Percentiles rank a stretch among this genome's conserved stretches.
These are phyloP conservation scores for Hepsetus odoe DNA, from an alignment of 2,113 vertebrate genomes.

Conservation along the genomic window DNA sequence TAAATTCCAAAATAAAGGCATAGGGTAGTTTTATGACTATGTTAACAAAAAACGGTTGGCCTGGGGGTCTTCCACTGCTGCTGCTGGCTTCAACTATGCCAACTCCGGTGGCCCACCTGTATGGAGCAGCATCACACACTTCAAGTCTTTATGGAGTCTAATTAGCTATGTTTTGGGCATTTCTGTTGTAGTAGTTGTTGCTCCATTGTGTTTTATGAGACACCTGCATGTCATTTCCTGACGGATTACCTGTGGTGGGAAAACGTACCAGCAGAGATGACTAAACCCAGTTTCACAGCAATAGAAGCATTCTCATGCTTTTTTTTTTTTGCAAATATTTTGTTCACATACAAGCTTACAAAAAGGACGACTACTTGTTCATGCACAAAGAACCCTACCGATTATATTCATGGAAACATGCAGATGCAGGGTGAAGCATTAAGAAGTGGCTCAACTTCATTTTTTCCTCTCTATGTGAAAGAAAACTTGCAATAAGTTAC, in stretches of 20 bases:
- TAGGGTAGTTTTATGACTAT: no score
- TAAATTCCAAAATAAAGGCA: no score
- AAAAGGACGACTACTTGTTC: background rate
- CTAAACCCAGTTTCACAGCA: constrained; percentile 17
- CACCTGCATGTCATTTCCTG: constrained; percentile 62
- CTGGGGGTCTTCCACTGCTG: background rate
- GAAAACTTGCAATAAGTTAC: constrained; percentile 11
- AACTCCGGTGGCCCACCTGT: constrained; percentile 10
- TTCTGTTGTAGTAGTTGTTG: constrained; percentile 50
- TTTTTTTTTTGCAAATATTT: background rate
- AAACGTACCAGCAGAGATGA: constrained; percentile 1
- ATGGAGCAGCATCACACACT: constrained; percentile 42
- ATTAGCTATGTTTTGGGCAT: constrained; percentile 47
- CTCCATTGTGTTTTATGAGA: constrained; percentile 48
- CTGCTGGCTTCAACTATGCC: background rate
- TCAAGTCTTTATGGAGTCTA: constrained; percentile 52
- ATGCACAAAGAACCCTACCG: background rate
- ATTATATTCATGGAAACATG: background rate
- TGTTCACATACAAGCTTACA: background rate
- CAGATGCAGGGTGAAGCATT: constrained; percentile 18
- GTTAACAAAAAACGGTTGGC: background rate
- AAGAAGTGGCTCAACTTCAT: background rate
- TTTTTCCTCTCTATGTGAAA: background rate
- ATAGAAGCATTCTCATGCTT: background rate
- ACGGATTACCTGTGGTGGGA: constrained; percentile 42